Evolutionary conservation across 1,140 invertebrate genomes (phyloP), one percentile per base, ranked within the genome.

Genomic region (Habropoda laboriosa): DNA sequence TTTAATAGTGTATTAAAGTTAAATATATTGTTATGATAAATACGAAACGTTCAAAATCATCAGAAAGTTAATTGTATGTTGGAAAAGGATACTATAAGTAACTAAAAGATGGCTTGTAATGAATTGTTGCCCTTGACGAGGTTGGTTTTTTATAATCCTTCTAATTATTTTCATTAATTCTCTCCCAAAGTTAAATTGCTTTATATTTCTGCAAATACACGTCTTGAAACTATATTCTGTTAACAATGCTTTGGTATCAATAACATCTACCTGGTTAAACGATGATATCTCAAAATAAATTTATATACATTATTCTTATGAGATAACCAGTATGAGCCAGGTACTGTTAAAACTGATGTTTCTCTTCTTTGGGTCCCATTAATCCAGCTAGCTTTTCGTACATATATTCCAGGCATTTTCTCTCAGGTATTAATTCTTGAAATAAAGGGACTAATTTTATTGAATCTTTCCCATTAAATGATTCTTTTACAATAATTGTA

Each of bases 321-420:
- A 63, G 90, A 93, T 38, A 93, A 67, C 92, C 92, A 93, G 51
- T 93, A 93, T 80, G 92, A 91, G 1, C 92, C 92, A 74, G 92
- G 92, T 8, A 93, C 83, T 30, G 84, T 91, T 89, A 93, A 82
- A 72, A 83, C n/a, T 53, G 88, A 83, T 51, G 90, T 90, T 67
- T 90, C 89, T 61, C 86, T 80, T 61, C 86, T 80, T 63, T 92
- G 82, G 83, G 89, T 51, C 89, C 89, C 90, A 93, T 91, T 70
- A 88, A 88, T 58, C 79, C 88, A 85, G 86, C 89, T 89, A 93
- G 88, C 42, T 73, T 90, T 80, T 66, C 87, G 92, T 92, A 93
- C 86, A 93, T 92, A 86, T 93, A 93, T 91, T 91, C 92, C 91
- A 93, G 92, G 91, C 92, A 93, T 93, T 90, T 90, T 89, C 89